Percentiles rank a stretch among this genome's conserved stretches.
Conservation (phyloP, 2,113 vertebrate genomes). For the Misgurnus anguillicaudatus region DNA sequence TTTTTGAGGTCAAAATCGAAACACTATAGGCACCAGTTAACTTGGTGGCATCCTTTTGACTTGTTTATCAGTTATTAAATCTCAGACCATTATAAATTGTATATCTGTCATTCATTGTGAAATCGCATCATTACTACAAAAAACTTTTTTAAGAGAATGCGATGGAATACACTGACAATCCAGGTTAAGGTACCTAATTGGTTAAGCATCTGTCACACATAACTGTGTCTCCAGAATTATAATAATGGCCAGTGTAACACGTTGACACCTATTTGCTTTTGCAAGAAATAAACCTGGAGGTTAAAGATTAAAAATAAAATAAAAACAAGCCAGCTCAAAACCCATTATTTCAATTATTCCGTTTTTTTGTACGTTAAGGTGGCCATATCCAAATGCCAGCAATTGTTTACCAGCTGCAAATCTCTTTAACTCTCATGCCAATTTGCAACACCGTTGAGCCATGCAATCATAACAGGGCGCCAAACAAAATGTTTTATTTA, state of each 20-base stretch:
- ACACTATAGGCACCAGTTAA: background rate
- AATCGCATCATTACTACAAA: background rate
- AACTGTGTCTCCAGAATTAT: background rate
- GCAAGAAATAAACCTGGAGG: background rate
- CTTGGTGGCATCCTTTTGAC: background rate
- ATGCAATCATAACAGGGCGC: conserved; percentile 8
- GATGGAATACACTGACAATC: background rate
- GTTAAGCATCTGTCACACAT: background rate
- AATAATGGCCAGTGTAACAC: background rate
- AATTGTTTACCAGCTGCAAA: background rate
- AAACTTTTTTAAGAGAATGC: background rate
- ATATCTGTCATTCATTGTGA: background rate
- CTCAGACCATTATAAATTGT: background rate
- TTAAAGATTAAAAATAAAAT: too few relatives aligned
- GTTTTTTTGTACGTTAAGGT: background rate
- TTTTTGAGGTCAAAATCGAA: background rate
- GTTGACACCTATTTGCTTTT: conserved; percentile 5
- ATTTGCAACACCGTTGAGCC: conserved; percentile 2
- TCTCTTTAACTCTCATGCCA: background rate
- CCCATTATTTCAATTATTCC: conserved; percentile 6
- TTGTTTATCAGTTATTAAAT: conserved; percentile 5
- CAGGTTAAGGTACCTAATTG: background rate
- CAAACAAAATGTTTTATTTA: conserved; percentile 11
- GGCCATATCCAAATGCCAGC: conserved; percentile 1
- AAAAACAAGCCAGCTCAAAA: background rate